Base-by-base conservation (phyloP, 2,113 vertebrate genomes). In the Corynorhinus townsendii region DNA sequence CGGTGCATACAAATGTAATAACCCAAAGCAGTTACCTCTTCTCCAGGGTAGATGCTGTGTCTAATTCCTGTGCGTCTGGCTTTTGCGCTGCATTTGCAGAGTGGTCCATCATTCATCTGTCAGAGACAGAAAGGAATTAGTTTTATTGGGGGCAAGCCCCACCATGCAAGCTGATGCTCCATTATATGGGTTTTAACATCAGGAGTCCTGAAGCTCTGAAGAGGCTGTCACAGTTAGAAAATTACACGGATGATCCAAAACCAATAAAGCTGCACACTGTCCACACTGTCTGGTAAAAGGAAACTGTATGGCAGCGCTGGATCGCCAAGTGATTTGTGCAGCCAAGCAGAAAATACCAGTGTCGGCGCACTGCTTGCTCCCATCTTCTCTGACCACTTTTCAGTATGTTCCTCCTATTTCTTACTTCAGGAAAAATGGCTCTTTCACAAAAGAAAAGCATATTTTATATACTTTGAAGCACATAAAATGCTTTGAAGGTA, bases 1-100 rank as follows among this genome's bases (percentile, higher is more conserved):
- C n/a, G 59, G 66, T 30, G 26, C 85, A 95, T 71, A n/a, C 66
- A 96, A 64, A 75, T 54, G 40, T 28, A 90, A 68, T 84, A 62
- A 90, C 92, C 84, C 87, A 80, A 87, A 85, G 83, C 86, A 71
- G 40, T 98, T 98, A 99, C 99, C 99, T 99, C 99, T 97, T 99
- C 99, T 0, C 99, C 99, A 0, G 99, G 99, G 98, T 99, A 99
- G 98, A 99, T 99, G 98, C 99, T 99, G 97, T 99, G 99, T 93
- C 99, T 99, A 92, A 99, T 99, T 96, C 99, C 99, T 0, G 99
- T 99, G 83, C 99, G 98, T 83, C 99, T 99, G 81, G 99, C 99
- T 98, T 99, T 99, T 83, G 99, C 99, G 15, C 99, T 99, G 98
- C 99, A 99, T 96, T 99, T 99, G 98, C 99, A 99, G 97, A 99